phyloP scores from a whole-genome alignment of 2,113 vertebrate genomes.

The Pseudorectes ferrugineus region DNA sequence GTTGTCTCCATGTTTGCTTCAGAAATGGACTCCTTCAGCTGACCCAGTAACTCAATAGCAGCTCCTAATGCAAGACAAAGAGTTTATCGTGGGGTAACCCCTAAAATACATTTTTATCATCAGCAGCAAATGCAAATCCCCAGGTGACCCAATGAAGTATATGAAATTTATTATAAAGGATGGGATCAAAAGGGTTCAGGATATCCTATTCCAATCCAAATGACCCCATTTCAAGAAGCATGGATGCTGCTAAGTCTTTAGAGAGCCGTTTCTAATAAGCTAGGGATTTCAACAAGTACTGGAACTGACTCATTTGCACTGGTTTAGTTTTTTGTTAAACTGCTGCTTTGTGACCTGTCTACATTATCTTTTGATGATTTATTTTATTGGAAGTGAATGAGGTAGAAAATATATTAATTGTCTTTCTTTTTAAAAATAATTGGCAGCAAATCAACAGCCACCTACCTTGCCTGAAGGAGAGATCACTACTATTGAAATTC shows the following conservation, averaged over 20 bases:
- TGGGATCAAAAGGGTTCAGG: neutral
- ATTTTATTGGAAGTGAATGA: constrained; percentile 22
- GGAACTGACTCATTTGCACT: neutral
- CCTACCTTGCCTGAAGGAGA: constrained; percentile 95
- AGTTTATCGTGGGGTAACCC: fast-evolving
- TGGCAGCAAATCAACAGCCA: constrained; percentile 79
- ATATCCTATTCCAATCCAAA: neutral
- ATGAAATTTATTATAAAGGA: neutral
- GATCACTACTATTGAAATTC: constrained; percentile 94
- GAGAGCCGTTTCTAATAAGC: neutral
- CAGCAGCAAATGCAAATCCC: neutral
- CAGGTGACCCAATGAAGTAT: neutral
- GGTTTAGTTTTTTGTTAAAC: neutral
- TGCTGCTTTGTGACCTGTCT: neutral
- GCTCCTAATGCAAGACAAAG: neutral
- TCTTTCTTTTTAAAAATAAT: constrained; percentile 55
- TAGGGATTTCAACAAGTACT: neutral
- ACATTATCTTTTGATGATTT: neutral
- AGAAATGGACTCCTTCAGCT: neutral
- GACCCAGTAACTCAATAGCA: neutral
- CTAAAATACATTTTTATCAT: neutral
- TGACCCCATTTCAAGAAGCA: neutral
- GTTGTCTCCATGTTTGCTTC: neutral
- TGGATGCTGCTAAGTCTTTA: neutral
- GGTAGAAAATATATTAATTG: constrained; percentile 35